Percentiles rank a stretch among this genome's conserved stretches.
These are phyloP conservation scores for Nemoura dubitans DNA, from an alignment of 2,888 invertebrate species.

Conservation along the genomic window DNA sequence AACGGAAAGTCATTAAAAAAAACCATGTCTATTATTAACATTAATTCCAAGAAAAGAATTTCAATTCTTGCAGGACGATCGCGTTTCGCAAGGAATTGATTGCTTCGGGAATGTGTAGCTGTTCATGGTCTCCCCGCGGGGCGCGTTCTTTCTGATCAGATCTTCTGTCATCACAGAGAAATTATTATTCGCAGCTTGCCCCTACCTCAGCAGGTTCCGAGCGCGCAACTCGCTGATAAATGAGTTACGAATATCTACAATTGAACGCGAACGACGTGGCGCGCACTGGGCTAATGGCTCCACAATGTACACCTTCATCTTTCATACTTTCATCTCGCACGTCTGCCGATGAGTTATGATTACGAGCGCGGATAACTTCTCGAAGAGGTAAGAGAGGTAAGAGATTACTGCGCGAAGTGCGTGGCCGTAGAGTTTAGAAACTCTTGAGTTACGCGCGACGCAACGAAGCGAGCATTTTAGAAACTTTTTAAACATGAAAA, in stretches of 20 bases:
- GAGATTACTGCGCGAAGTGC: background rate
- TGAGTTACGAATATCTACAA: constrained; percentile 7
- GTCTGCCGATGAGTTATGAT: background rate
- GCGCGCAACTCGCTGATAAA: background rate
- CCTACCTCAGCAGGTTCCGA: background rate
- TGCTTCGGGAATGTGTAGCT: background rate
- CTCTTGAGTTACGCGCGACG: background rate
- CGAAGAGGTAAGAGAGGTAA: background rate
- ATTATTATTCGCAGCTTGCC: constrained; percentile 26
- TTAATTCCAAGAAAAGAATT: background rate
- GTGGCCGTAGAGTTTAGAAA: background rate
- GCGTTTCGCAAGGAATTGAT: background rate
- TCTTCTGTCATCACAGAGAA: constrained; percentile 24
- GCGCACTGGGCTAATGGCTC: background rate
- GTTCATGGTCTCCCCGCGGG: background rate
- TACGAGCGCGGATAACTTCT: background rate
- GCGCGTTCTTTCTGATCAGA: constrained; percentile 17
- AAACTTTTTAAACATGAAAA: background rate
- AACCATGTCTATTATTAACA: background rate
- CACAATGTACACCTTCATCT: constrained; percentile 7
- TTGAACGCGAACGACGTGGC: background rate
- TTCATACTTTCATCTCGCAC: background rate
- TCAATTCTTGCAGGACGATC: background rate
- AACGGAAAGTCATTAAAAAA: background rate
- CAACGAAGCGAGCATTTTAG: background rate